Conservation (phyloP, 2,113 vertebrate genomes). For the Ceyx margarethae region DNA sequence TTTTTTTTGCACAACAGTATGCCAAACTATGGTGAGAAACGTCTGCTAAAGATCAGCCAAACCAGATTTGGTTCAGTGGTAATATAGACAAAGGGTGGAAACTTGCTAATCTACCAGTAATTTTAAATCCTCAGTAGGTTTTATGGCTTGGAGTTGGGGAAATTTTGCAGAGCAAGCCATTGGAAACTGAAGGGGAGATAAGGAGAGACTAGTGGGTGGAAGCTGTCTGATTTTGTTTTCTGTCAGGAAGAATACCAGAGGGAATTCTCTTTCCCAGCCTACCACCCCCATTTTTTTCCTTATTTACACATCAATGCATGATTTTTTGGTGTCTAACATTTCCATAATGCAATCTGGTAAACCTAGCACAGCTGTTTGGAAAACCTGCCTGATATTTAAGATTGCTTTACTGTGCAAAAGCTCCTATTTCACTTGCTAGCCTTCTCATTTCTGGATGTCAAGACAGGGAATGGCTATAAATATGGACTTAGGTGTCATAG, state of each 20-base stretch:
- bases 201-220: constrained; percentile 68
- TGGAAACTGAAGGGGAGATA: constrained; percentile 40
- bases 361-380: constrained; percentile 28
- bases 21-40: not conserved
- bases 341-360: not conserved
- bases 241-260: constrained; percentile 63
- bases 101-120: not conserved
- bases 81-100: not conserved
- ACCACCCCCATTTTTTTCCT: constrained; percentile 26
- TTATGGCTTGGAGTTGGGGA: not conserved
- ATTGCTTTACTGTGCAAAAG: not conserved
- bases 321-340: constrained; percentile 11
- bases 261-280: constrained; percentile 65
- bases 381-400: not conserved
- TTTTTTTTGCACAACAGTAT: not conserved
- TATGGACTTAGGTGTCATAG: not conserved
- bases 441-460: not conserved
- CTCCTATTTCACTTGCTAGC: constrained; percentile 17
- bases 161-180: constrained; percentile 51
- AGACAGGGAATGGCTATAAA: not conserved
- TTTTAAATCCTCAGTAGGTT: not conserved
- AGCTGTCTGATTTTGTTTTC: constrained; percentile 64
- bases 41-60: constrained; percentile 1
- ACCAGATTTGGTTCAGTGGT: constrained; percentile 3
- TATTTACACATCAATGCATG: constrained; percentile 23